phyloP scores from a whole-genome alignment of 2,113 vertebrate species.

The Sorex fumeus region DNA sequence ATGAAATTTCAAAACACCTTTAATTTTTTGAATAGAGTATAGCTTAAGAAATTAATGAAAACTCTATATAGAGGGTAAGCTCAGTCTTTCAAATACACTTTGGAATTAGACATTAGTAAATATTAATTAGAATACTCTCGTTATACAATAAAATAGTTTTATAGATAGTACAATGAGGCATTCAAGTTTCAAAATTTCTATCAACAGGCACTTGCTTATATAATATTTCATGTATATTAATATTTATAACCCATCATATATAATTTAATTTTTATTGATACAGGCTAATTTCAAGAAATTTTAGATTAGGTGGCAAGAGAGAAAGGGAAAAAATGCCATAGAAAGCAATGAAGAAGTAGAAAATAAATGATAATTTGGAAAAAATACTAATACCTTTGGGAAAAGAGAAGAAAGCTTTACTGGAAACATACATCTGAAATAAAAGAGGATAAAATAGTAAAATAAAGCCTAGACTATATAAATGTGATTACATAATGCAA shows the following conservation, averaged over 20 bases:
- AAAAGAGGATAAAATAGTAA: conserved; percentile 15
- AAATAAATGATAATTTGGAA: conserved; percentile 37
- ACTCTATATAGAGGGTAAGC: neutral
- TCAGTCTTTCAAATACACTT: conserved; percentile 34
- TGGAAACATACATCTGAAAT: conserved; percentile 28
- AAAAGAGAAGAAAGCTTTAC: neutral
- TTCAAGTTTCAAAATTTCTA: neutral
- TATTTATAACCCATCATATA: neutral
- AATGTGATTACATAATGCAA: neutral
- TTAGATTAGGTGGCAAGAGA: conserved; percentile 14
- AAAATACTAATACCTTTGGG: neutral
- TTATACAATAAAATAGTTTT: neutral
- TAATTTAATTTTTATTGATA: conserved; percentile 47
- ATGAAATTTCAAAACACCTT: conserved; percentile 52
- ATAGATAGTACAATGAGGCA: neutral
- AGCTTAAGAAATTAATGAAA: conserved; percentile 45
- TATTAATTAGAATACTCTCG: conserved; percentile 22
- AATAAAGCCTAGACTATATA: neutral
- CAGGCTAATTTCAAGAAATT: neutral
- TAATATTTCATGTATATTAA: conserved; percentile 11
- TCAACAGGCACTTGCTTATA: neutral
- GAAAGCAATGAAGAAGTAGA: conserved; percentile 52
- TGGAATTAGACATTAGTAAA: conserved; percentile 39
- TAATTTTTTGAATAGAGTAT: conserved; percentile 17
- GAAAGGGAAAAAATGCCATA: conserved; percentile 32